phyloP scores from a whole-genome alignment of 2,113 vertebrate species.

The Mormyrus lacerda region DNA sequence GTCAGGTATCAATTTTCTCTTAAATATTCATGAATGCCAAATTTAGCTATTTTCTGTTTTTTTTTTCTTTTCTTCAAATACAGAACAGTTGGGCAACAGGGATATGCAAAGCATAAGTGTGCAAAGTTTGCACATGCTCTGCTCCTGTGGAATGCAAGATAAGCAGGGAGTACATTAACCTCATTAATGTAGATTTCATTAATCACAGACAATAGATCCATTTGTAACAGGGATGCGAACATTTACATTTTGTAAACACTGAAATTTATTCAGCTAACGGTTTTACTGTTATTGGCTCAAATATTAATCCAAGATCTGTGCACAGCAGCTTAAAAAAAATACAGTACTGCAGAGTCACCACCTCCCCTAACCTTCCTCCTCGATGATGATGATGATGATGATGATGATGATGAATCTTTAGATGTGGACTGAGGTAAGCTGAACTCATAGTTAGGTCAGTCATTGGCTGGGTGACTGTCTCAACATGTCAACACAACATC shows the following conservation, averaged over 20 bases:
- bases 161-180: neutral
- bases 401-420: neutral
- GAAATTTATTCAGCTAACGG: neutral
- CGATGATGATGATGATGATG: neutral
- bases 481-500: neutral
- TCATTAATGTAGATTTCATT: neutral
- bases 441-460: neutral
- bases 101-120: neutral
- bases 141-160: neutral
- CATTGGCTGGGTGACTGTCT: neutral
- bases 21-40: neutral
- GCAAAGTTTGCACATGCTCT: neutral
- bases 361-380: neutral
- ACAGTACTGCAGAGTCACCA: neutral
- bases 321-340: neutral
- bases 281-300: slow-evolving; percentile 1
- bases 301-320: neutral
- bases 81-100: neutral
- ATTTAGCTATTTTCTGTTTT: neutral
- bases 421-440: neutral
- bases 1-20: neutral
- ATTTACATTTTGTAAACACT: slow-evolving; percentile 4
- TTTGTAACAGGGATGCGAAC: neutral
- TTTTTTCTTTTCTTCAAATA: neutral
- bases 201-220: neutral